Evolutionary conservation across 2,113 vertebrate species (phyloP).

Genomic region (Litocranius walleri): DNA sequence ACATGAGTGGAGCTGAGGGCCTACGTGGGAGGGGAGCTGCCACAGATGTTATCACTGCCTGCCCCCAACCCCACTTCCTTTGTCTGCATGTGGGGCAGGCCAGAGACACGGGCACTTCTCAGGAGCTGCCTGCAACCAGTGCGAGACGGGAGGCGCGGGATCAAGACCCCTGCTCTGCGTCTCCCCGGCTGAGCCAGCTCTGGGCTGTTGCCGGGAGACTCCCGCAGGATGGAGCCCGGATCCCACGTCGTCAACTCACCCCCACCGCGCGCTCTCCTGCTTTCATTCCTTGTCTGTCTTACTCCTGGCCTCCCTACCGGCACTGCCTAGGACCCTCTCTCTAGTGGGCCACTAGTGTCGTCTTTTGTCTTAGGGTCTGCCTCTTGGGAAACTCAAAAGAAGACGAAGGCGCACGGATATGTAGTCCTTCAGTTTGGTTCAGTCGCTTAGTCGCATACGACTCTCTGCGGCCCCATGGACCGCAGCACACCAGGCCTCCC

Average conservation of each 20-base stretch:
- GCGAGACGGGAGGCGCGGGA: not conserved
- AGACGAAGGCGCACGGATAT: not conserved
- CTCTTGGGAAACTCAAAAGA: not conserved
- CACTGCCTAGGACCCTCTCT: not conserved
- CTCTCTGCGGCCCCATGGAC: not conserved
- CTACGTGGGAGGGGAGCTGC: not conserved
- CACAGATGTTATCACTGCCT: not conserved
- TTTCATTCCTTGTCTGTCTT: not conserved
- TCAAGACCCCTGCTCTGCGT: not conserved
- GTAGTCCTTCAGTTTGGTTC: not conserved
- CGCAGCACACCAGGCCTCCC: not conserved
- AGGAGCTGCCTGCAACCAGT: not conserved
- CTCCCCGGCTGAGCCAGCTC: not conserved
- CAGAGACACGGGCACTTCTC: not conserved
- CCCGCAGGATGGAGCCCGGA: not conserved
- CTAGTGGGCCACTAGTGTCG: not conserved
- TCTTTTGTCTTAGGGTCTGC: not conserved
- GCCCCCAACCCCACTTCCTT: not conserved
- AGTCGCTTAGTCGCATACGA: accelerated
- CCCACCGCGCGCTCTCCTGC: not conserved
- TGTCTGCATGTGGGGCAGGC: not conserved
- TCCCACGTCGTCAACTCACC: not conserved
- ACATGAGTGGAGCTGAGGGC: not conserved
- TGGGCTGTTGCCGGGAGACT: not conserved
- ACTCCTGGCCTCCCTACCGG: not conserved